These are phyloP conservation scores for Sceloporus undulatus DNA, from an alignment of 2,113 vertebrate species.

Conservation along the genomic window DNA sequence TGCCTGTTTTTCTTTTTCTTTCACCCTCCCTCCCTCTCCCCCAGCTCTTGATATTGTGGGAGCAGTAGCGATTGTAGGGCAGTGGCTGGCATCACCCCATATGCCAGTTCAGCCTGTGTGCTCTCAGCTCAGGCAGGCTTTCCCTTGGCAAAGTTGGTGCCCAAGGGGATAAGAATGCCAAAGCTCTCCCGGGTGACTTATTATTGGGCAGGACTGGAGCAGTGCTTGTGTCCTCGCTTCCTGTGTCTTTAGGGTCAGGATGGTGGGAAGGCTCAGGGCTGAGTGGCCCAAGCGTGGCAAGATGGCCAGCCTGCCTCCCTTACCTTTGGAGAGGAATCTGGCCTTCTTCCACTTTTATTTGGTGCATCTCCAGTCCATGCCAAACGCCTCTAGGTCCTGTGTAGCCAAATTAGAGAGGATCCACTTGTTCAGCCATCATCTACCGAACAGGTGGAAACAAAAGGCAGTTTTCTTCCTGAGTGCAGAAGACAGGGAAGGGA, in stretches of 20 bases:
- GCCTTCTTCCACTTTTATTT: neutral
- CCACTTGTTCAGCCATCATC: neutral
- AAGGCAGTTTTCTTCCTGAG: neutral
- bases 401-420: constrained; percentile 1
- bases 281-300: neutral
- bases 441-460: neutral
- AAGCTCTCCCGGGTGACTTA: constrained; percentile 29
- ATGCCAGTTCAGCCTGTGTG: constrained; percentile 40
- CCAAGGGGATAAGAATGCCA: constrained; percentile 8
- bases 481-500: neutral
- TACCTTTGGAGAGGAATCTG: neutral
- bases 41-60: neutral
- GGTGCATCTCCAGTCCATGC: neutral
- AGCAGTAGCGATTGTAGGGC: constrained; percentile 4
- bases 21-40: constrained; percentile 54
- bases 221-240: neutral
- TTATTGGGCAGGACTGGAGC: constrained; percentile 28
- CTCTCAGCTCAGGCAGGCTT: constrained; percentile 42
- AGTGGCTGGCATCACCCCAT: neutral
- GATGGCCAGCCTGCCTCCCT: too few relatives aligned
- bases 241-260: constrained; percentile 33
- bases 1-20: constrained; percentile 77
- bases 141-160: constrained; percentile 55
- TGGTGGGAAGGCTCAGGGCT: neutral
- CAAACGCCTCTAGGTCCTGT: neutral